Evolutionary conservation across 2,888 invertebrate genomes (phyloP).

Genomic region (Nineta flava): DNA sequence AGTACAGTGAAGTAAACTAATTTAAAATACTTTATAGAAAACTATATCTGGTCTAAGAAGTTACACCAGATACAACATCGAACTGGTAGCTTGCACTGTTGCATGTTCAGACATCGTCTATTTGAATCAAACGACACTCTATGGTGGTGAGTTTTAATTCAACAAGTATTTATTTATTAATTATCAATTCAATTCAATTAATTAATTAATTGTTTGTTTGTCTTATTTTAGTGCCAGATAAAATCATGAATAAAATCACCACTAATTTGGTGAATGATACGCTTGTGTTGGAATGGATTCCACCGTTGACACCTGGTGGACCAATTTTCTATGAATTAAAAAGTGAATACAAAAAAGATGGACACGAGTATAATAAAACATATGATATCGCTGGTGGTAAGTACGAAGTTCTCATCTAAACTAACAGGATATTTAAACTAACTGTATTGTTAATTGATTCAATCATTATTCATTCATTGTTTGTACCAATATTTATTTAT

Average conservation of each 20-base stretch:
- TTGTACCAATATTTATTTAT: background rate
- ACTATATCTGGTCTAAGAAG: conserved; percentile 31
- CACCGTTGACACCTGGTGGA: conserved; percentile 29
- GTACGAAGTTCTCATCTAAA: too few species aligned
- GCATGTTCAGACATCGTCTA: conserved; percentile 36
- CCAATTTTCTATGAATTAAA: conserved; percentile 33
- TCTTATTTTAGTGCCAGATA: conserved; percentile 18
- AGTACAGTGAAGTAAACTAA: too few species aligned
- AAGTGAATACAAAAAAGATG: too few species aligned
- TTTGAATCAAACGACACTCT: conserved; percentile 22
- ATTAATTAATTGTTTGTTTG: too few species aligned
- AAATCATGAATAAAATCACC: conserved; percentile 28
- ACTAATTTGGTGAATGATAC: conserved; percentile 22
- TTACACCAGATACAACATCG: conserved; percentile 51
- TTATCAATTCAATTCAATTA: too few species aligned
- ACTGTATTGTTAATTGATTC: too few species aligned
- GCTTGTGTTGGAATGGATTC: conserved; percentile 27
- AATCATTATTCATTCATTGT: too few species aligned
- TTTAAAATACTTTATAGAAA: background rate
- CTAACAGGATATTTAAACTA: too few species aligned
- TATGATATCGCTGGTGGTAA: too few species aligned
- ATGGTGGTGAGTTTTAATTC: conserved; percentile 25
- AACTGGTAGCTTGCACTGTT: conserved; percentile 54
- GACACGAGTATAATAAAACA: too few species aligned
- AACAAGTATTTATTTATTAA: too few species aligned